Evolutionary conservation across 2,113 vertebrate genomes (phyloP), one percentile per base, ranked within the genome.

Genomic region (Parotia lawesii): DNA sequence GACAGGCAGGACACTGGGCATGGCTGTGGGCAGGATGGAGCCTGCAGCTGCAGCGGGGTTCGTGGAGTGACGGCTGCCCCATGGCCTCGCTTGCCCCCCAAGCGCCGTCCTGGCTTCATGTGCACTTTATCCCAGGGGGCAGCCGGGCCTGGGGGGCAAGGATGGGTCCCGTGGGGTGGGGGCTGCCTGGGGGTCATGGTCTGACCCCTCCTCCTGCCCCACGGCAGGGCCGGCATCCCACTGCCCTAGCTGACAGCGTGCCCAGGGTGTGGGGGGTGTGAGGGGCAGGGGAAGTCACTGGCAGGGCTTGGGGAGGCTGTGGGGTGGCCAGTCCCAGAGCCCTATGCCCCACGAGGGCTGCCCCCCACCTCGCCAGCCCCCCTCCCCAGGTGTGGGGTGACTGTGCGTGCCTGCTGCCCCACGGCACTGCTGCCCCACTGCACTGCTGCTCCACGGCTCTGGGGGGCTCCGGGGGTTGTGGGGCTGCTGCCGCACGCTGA

Each of bases 111-210:
- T 5, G 25, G 57, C 74, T 79, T 86, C 82, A 66, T 12, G 85
- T 93, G 93, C 90, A 92, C 93, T 94, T 92, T 90, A 94, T 76
- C 80, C 35, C 12, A 35, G 70, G 82, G 86, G 87, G 57, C 12
- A 7, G 82, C 87, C 1, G 3, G 76, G 71, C 70, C 62, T 51
- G 21, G 27, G 74, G 74, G 91, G 35, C 14, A 23, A 62, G 56
- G 54, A 37, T 9, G n/a, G 60, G 77, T 24, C 47, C 33, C 2
- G 37, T n/a, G 56, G 67, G 42, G 70, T 5, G 15, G 76, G 70
- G 50, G 44, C 54, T 75, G 70, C 42, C 33, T 21, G 51, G 40
- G 44, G 45, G 9, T 29, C 14, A 0, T 0, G 25, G 48, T 44
- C 15, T 8, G 60, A 73, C 51, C 45, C 38, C 27, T 48, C n/a